These are phyloP conservation scores for Vidua macroura DNA, from an alignment of 2,113 vertebrate species.

Conservation along the genomic window DNA sequence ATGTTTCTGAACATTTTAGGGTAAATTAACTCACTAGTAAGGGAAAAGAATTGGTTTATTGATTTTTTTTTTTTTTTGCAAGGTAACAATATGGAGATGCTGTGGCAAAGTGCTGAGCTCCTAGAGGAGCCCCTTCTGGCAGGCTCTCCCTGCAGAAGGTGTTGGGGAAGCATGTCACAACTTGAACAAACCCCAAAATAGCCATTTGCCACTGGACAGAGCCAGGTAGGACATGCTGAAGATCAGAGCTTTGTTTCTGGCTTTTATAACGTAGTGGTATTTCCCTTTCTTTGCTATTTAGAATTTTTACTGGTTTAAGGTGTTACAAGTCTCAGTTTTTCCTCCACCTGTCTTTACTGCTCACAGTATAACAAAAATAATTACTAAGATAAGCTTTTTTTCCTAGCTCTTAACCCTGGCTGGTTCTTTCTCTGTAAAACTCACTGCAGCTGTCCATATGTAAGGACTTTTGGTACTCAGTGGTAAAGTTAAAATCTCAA, in stretches of 20 bases:
- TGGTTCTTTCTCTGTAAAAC: neutral
- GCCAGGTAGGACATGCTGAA: neutral
- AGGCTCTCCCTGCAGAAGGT: neutral
- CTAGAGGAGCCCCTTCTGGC: neutral
- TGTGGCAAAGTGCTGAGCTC: neutral
- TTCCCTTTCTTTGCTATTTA: neutral
- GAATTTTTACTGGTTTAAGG: neutral
- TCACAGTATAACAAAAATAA: neutral
- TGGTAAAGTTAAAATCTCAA: neutral
- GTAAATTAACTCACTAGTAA: neutral
- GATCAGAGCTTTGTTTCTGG: neutral
- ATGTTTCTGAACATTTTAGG: rapidly evolving
- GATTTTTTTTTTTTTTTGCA: neutral
- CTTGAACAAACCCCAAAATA: neutral
- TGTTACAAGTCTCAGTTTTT: neutral
- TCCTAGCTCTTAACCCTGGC: neutral
- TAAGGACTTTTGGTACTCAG: neutral
- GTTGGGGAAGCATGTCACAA: no score
- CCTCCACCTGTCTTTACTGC: neutral
- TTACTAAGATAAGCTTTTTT: neutral
- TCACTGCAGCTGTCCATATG: neutral
- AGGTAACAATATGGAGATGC: neutral
- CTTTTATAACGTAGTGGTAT: neutral
- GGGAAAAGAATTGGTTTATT: neutral
- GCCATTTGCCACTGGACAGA: neutral